Base-by-base conservation (phyloP, 2,113 vertebrate species). In the Chamaetylas fuelleborni region DNA sequence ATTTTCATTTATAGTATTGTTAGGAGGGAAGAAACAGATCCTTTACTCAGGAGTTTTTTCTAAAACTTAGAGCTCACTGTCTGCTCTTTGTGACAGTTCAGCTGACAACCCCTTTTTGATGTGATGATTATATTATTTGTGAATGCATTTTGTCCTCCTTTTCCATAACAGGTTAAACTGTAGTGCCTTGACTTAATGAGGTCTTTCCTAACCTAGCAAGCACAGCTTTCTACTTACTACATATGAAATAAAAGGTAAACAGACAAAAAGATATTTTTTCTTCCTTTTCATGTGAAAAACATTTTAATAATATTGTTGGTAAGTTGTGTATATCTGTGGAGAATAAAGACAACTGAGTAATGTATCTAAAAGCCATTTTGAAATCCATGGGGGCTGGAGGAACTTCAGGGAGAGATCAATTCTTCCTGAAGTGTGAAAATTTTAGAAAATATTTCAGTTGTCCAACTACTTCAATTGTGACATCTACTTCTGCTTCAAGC, bases 401-500 rank as follows among this genome's bases (percentile, higher is more conserved):
- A 42, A 65, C 29, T 79, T 69, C 62, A 85, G 58, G 40, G 58
- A 90, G 20, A 50, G 54, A 80, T 77, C 42, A 77, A 86, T 77
- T 45, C 38, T 88, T 88, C 62, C 28, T 73, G 60, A 93, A 87
- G 43, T 42, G 65, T 65, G 45, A 85, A 97, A 95, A 65, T 11
- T n/a, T 95, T 38, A 61, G 73, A 85, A 92, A 85, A 83, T 0
- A 78, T 90, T 85, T 92, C 42, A 88, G 3, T 94, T 88, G 81
- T 82, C 74, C 74, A 83, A 22, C 14, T 62, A 17, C 24, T 64
- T 42, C 23, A 64, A n/a, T 64, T n/a, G 24, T 57, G 88, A 70
- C 51, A 43, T 65, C 34, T 77, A 48, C 29, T 92, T 97, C 83
- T 88, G 50, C 85, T 65, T 92, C 87, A 82, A 66, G 93, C 33